phyloP scores from a whole-genome alignment of 2,113 vertebrate species.

The Gorilla gorilla region DNA sequence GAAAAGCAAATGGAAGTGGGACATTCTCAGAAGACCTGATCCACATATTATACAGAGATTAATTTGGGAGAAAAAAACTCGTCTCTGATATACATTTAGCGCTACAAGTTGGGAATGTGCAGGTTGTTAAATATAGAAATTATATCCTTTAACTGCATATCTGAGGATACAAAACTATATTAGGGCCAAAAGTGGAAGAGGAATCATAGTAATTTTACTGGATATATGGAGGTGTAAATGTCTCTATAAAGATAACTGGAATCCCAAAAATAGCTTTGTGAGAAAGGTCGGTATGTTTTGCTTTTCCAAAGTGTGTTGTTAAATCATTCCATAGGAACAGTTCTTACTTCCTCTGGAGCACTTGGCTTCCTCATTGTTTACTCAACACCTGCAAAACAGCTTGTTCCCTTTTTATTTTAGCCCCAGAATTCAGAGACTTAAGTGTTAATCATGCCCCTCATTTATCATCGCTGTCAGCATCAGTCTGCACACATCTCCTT shows the following conservation, averaged over 20 bases:
- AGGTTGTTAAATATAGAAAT: not conserved
- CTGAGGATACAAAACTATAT: not conserved
- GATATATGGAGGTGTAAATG: not conserved
- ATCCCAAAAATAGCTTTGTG: not conserved
- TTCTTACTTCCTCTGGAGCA: not conserved
- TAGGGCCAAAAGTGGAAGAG: not conserved
- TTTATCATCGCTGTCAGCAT: not conserved
- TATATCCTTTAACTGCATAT: not conserved
- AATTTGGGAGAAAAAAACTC: not conserved
- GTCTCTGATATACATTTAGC: not conserved
- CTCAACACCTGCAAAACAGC: not conserved
- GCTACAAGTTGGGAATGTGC: not conserved
- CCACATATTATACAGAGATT: not conserved
- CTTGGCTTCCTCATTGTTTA: not conserved
- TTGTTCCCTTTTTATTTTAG: not conserved
- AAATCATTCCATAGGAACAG: not conserved
- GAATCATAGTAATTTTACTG: not conserved
- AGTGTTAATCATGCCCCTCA: not conserved
- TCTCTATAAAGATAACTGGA: not conserved
- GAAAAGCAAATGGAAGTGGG: not conserved
- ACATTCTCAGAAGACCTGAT: not conserved
- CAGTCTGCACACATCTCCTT: not conserved
- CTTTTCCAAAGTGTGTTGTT: conserved; percentile 13
- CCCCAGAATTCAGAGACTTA: not conserved
- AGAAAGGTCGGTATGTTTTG: not conserved